Conservation (phyloP, 2,797 vertebrate genomes). For the Chaetophractus vellerosus region DNA sequence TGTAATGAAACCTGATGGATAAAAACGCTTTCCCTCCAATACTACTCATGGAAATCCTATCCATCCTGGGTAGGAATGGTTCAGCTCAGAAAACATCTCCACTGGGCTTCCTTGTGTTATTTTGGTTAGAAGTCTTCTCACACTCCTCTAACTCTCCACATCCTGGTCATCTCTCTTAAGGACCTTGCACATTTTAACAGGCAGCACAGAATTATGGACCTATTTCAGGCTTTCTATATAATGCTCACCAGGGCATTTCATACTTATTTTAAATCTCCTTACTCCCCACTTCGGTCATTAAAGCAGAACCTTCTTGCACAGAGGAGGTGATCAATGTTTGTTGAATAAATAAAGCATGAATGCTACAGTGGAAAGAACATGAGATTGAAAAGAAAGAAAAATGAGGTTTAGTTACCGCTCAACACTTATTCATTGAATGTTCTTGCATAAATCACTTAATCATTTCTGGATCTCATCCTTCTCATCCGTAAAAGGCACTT, state of each 20-base stretch:
- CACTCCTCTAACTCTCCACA: not conserved
- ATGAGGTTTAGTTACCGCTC: not conserved
- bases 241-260: not conserved
- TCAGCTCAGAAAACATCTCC: not conserved
- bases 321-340: not conserved
- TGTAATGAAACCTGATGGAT: not conserved
- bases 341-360: constrained; percentile 29
- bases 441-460: not conserved
- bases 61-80: not conserved
- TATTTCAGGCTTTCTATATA: not conserved
- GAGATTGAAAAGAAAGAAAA: not conserved
- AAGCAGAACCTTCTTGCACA: not conserved
- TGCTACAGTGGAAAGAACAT: not conserved
- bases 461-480: constrained; percentile 25
- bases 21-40: not conserved
- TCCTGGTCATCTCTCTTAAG: not conserved
- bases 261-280: not conserved
- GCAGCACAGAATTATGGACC: not conserved
- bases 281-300: not conserved
- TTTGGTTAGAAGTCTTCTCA: not conserved
- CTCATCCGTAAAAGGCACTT: not conserved
- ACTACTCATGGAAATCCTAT: not conserved
- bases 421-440: not conserved
- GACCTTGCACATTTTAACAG: not conserved
- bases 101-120: not conserved